phyloP scores from a whole-genome alignment of 1,140 invertebrate genomes.

The Heliconius nattereri region DNA sequence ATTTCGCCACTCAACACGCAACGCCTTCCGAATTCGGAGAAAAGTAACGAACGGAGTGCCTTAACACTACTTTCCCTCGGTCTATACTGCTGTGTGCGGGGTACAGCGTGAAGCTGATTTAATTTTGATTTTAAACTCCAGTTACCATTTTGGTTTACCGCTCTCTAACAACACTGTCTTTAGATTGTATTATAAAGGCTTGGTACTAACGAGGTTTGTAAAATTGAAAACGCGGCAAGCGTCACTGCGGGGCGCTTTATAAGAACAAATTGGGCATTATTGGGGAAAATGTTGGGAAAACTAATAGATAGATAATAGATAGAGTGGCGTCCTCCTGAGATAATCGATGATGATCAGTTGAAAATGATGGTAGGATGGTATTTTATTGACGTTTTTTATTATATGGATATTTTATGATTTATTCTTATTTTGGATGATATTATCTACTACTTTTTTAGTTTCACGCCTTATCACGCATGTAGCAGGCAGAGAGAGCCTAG shows the following conservation, averaged over 20 bases:
- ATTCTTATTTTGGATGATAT: not conserved
- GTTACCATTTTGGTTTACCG: not conserved
- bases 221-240: conserved; percentile 27
- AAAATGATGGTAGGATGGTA: not conserved
- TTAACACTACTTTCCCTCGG: too few relatives aligned
- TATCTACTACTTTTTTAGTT: not conserved
- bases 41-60: too few relatives aligned
- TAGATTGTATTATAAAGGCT: conserved; percentile 22
- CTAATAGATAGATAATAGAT: not conserved
- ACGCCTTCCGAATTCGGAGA: too few relatives aligned
- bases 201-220: conserved; percentile 28
- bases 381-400: not conserved
- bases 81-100: not conserved
- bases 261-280: conserved; percentile 22
- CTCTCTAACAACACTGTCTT: conserved; percentile 4
- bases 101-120: not conserved
- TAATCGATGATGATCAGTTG: not conserved
- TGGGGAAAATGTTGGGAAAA: conserved; percentile 20
- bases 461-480: not conserved
- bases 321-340: not conserved
- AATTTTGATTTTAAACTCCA: not conserved
- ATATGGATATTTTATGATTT: too few relatives aligned
- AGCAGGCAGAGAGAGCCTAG: not conserved
- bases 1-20: too few relatives aligned
- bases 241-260: conserved; percentile 28